Evolutionary conservation across 53 echinoderm and acorn worm species (phyloP).

Genomic region (Hippasteria phrygiana): DNA sequence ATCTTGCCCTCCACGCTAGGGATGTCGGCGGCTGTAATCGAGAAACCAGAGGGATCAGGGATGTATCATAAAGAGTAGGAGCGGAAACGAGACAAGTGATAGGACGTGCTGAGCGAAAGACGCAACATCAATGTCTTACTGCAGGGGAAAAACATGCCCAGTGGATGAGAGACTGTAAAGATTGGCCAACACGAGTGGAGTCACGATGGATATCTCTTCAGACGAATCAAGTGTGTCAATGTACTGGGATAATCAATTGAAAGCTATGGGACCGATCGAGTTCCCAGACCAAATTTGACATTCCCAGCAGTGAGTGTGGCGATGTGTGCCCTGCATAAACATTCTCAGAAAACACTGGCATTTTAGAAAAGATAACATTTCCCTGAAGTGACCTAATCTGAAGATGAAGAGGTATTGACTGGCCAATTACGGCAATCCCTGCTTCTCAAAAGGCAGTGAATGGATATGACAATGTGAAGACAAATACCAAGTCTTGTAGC

Average conservation of each 20-base stretch:
- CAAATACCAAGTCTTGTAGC: background rate
- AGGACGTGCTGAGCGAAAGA: conserved; percentile 8
- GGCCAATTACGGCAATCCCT: background rate
- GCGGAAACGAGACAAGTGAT: conserved; percentile 23
- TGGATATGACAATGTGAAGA: background rate
- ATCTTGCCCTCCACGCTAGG: background rate
- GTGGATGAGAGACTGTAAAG: background rate
- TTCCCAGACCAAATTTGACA: conserved; percentile 7
- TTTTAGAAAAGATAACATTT: background rate
- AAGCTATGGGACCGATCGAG: background rate
- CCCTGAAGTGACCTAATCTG: background rate
- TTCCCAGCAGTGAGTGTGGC: background rate
- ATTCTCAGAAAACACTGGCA: background rate
- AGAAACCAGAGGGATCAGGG: conserved; percentile 21
- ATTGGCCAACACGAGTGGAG: background rate
- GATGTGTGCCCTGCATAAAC: background rate
- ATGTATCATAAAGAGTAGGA: conserved; percentile 13
- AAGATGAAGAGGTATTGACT: background rate
- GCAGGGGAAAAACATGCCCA: background rate
- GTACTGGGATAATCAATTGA: conserved; percentile 6
- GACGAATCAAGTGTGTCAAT: conserved; percentile 35
- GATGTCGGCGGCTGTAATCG: conserved; percentile 17
- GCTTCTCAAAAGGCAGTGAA: background rate
- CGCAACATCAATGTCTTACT: conserved; percentile 33
- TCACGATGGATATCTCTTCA: conserved; percentile 16